These are phyloP conservation scores for Hyperoplus immaculatus DNA, from an alignment of 2,797 vertebrate species.

Conservation along the genomic window DNA sequence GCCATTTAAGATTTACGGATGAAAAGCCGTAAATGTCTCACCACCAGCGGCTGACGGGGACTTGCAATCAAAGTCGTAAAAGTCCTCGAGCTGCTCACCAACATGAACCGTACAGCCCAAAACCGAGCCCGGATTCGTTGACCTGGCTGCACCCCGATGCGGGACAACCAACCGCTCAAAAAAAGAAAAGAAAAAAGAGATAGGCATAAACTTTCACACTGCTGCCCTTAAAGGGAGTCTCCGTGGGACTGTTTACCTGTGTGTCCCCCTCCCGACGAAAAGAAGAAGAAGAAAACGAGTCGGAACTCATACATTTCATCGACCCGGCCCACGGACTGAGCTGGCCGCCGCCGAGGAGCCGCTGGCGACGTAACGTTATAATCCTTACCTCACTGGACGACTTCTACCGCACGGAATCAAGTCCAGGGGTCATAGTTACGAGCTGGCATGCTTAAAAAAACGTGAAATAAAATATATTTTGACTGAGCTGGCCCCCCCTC, in stretches of 20 bases:
- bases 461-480: constrained; percentile 66
- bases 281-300: constrained; percentile 47
- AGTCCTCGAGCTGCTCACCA: constrained; percentile 39
- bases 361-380: constrained; percentile 70
- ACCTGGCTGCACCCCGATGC: constrained; percentile 66
- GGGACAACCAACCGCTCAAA: constrained; percentile 56
- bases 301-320: constrained; percentile 72
- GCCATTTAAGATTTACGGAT: constrained; percentile 33
- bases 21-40: not conserved
- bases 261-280: constrained; percentile 54
- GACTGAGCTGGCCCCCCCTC: constrained; percentile 40
- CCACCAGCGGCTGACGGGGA: constrained; percentile 1
- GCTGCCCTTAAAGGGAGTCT: constrained; percentile 49
- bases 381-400: constrained; percentile 75
- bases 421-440: constrained; percentile 48
- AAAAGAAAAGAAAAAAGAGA: not conserved
- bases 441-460: constrained; percentile 37
- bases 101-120: constrained; percentile 59
- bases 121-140: constrained; percentile 76
- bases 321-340: constrained; percentile 72
- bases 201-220: constrained; percentile 71
- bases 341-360: constrained; percentile 59
- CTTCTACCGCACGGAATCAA: constrained; percentile 55
- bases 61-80: constrained; percentile 44
- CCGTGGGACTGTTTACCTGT: constrained; percentile 68